phyloP scores from a whole-genome alignment of 2,888 invertebrate genomes.

The Laspeyria flexula region DNA sequence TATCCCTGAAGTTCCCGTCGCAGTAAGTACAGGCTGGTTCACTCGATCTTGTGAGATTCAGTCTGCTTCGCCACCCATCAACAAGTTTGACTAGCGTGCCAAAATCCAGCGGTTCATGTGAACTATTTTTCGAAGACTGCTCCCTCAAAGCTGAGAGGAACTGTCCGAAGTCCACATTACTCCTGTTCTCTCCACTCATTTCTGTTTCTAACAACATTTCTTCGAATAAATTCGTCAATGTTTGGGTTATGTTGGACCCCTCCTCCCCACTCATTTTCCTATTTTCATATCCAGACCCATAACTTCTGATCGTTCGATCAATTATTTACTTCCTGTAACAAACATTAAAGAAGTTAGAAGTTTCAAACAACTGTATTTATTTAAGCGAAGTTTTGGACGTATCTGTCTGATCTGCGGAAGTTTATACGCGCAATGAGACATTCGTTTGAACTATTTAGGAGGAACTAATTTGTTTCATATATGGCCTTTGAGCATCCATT shows the following conservation, averaged over 20 bases:
- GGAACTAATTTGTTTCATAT: too few relatives aligned
- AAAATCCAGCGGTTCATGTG: conserved; percentile 70
- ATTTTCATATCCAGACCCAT: conserved; percentile 19
- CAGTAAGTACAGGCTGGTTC: conserved; percentile 84
- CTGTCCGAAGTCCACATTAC: conserved; percentile 65
- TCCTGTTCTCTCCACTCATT: conserved; percentile 62
- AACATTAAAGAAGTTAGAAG: conserved; percentile 11
- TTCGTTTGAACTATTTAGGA: too few relatives aligned
- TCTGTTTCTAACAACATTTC: conserved; percentile 73
- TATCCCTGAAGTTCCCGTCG: conserved; percentile 85
- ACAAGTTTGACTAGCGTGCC: conserved; percentile 73
- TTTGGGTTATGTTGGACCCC: conserved; percentile 71
- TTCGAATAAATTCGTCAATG: conserved; percentile 72
- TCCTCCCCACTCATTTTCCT: conserved; percentile 65
- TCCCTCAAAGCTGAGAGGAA: conserved; percentile 67
- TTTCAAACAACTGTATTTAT: neutral
- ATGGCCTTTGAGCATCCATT: too few relatives aligned
- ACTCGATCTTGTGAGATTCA: conserved; percentile 67
- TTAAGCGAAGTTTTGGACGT: neutral
- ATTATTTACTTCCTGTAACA: conserved; percentile 43
- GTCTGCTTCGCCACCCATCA: conserved; percentile 66
- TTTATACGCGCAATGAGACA: too few relatives aligned
- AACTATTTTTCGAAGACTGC: conserved; percentile 61
- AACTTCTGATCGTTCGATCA: conserved; percentile 12
- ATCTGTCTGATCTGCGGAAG: too few relatives aligned